phyloP scores from a whole-genome alignment of 2,797 vertebrate species.

The Nothura maculosa region DNA sequence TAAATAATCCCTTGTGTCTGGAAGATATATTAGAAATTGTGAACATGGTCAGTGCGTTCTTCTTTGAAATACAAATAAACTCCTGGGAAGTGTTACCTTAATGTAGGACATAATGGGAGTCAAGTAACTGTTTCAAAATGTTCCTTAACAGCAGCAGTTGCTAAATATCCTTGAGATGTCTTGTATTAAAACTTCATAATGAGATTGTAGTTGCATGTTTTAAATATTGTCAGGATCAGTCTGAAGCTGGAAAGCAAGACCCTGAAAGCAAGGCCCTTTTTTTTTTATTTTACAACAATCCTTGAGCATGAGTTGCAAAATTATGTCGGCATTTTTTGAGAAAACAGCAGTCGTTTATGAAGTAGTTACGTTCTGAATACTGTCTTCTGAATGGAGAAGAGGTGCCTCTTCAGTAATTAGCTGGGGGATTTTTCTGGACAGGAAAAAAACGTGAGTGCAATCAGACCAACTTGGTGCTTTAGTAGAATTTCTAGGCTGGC shows the following conservation, averaged over 20 bases:
- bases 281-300: neutral
- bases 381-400: neutral
- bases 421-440: neutral
- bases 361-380: neutral
- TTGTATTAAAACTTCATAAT: slow-evolving; percentile 23
- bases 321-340: slow-evolving; percentile 3
- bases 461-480: neutral
- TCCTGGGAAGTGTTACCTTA: slow-evolving; percentile 22
- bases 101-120: neutral
- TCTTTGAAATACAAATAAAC: slow-evolving; percentile 53
- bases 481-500: neutral
- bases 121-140: neutral
- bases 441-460: neutral
- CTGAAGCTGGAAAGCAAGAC: neutral
- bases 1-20: slow-evolving; percentile 52
- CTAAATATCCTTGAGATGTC: slow-evolving; percentile 21
- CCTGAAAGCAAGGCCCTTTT: neutral
- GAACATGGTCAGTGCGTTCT: slow-evolving; percentile 27
- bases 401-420: neutral
- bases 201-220: neutral
- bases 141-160: neutral
- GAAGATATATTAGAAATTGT: slow-evolving; percentile 29
- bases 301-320: neutral
- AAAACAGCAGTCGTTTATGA: neutral
- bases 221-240: neutral